Evolutionary conservation across 2,113 vertebrate species (phyloP).

Genomic region (Nothocercus nigrocapillus): DNA sequence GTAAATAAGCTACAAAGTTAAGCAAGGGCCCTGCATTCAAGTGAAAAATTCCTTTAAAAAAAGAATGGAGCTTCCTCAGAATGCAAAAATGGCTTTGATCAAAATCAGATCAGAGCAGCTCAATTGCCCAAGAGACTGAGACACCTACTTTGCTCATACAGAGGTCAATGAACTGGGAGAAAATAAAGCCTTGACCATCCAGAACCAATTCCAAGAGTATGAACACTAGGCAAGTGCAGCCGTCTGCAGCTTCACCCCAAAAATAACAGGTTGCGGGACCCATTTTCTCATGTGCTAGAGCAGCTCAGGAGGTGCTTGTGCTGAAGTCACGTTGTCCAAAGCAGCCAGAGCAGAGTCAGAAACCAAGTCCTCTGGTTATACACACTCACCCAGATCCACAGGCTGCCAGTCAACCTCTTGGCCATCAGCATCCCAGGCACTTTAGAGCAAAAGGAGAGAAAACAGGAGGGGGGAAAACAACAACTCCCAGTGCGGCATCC

Average conservation of each 20-base stretch:
- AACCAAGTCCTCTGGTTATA: neutral
- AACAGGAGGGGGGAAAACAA: fast-evolving
- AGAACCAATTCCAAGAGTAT: neutral
- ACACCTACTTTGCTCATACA: constrained; percentile 1
- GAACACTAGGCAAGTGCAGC: neutral
- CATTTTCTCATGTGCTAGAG: neutral
- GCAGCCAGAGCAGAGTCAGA: neutral
- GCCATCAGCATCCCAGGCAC: neutral
- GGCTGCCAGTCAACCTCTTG: neutral
- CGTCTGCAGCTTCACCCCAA: neutral
- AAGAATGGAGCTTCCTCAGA: neutral
- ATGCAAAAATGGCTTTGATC: neutral
- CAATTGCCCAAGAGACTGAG: neutral
- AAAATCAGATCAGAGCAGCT: neutral
- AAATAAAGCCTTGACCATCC: neutral
- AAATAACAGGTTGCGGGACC: neutral
- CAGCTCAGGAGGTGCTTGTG: neutral
- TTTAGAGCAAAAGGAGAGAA: neutral
- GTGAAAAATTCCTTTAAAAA: neutral
- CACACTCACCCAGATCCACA: neutral
- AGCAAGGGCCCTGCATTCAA: neutral
- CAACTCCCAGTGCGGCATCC: neutral
- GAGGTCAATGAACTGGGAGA: constrained; percentile 41
- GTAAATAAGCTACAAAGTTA: neutral
- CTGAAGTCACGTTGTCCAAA: neutral